A percentile compares a stretch with the other conserved stretches of the same genome.
Evolutionary conservation across 2,113 vertebrate genomes (phyloP).

Genomic region (Stegostoma tigrinum): DNA sequence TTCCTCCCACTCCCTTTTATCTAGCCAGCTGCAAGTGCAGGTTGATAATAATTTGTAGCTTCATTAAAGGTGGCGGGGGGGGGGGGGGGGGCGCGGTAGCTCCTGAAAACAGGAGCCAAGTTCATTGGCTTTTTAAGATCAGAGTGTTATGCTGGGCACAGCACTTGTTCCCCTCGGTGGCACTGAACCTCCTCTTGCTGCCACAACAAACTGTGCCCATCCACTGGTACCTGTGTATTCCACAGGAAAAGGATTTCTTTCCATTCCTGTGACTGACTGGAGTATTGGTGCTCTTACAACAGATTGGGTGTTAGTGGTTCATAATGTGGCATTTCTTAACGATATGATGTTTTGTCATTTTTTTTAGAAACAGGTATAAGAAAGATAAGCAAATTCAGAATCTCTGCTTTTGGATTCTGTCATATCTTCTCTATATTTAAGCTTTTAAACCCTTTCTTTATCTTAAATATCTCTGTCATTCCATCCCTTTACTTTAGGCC

Average conservation of each 20-base stretch:
- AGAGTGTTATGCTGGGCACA: neutral
- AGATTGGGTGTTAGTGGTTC: neutral
- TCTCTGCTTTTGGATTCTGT: neutral
- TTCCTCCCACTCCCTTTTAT: neutral
- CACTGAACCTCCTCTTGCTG: neutral
- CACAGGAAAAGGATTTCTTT: neutral
- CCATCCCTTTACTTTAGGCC: neutral
- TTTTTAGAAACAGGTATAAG: neutral
- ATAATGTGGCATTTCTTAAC: neutral
- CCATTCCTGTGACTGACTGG: neutral
- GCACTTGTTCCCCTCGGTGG: neutral
- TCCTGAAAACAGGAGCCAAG: neutral
- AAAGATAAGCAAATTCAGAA: neutral
- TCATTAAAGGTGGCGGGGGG: neutral
- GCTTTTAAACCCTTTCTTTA: neutral
- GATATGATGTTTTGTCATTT: neutral
- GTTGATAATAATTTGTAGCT: neutral
- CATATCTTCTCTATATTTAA: neutral
- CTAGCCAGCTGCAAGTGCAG: neutral
- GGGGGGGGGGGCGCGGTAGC: neutral
- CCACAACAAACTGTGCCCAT: neutral
- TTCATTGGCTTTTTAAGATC: slow-evolving; percentile 6
- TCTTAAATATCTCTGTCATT: no score
- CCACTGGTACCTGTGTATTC: no score
- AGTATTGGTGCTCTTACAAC: neutral